These are phyloP conservation scores for Pantherophis vulpinus DNA, from an alignment of 2,797 vertebrate species.

Conservation along the genomic window DNA sequence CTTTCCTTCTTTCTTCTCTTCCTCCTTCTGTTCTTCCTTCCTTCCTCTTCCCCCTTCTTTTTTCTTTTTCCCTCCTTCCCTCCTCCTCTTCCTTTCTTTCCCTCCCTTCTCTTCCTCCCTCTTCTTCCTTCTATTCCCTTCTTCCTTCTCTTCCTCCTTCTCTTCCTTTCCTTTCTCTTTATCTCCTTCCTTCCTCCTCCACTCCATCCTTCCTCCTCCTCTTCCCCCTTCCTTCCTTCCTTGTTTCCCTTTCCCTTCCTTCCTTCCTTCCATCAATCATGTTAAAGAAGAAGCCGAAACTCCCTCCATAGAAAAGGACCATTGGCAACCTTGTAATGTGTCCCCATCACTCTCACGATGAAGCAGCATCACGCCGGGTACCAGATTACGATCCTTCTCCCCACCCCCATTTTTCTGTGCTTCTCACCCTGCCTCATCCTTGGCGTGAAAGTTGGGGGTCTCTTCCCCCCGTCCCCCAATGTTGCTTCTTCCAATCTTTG, in stretches of 20 bases:
- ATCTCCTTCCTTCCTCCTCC: too few species aligned
- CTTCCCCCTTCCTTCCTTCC: neutral
- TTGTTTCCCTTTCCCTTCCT: neutral
- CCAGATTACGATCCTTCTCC: too few species aligned
- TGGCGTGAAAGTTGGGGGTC: neutral
- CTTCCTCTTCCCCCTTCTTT: neutral
- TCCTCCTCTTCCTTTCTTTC: too few species aligned
- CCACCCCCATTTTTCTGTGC: neutral
- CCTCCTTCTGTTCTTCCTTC: too few species aligned
- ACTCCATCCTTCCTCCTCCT: too few species aligned
- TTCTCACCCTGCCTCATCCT: neutral
- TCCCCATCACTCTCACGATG: too few species aligned
- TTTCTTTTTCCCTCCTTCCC: neutral
- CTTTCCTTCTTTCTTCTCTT: too few species aligned
- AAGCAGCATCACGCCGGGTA: neutral
- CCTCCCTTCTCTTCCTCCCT: too few species aligned
- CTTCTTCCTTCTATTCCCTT: too few species aligned
- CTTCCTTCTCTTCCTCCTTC: too few species aligned
- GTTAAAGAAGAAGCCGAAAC: neutral
- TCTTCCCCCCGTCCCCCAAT: accelerated
- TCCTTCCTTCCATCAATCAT: neutral
- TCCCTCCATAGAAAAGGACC: neutral
- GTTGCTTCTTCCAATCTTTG: neutral
- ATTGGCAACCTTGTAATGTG: accelerated
- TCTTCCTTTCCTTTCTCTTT: neutral